phyloP scores from a whole-genome alignment of 2,888 invertebrate genomes.

The Calameuta filiformis region DNA sequence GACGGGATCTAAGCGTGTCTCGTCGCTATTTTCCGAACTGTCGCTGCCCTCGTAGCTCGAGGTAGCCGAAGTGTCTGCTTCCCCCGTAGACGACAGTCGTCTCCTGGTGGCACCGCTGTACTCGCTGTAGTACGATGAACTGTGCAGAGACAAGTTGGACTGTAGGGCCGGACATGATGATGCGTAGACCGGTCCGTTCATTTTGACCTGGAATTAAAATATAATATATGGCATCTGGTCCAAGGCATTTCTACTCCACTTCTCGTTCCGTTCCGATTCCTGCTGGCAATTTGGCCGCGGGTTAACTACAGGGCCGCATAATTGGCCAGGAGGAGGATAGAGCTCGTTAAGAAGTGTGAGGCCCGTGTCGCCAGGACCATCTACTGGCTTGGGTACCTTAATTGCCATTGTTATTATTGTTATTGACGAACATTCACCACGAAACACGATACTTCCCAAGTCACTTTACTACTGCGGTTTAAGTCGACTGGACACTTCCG shows the following conservation, averaged over 20 bases:
- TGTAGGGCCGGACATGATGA: conserved; percentile 54
- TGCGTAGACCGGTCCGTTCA: conserved; percentile 56
- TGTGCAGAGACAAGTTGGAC: conserved; percentile 55
- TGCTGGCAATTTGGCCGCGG: background rate
- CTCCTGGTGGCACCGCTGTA: conserved; percentile 62
- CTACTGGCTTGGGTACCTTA: background rate
- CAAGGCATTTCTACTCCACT: background rate
- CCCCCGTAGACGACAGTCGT: conserved; percentile 73
- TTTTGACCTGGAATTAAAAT: conserved; percentile 18
- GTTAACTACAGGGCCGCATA: background rate
- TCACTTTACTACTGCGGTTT: background rate
- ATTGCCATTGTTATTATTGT: background rate
- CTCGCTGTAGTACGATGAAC: conserved; percentile 57
- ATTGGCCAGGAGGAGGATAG: background rate
- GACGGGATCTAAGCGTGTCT: conserved; percentile 68
- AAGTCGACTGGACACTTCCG: background rate
- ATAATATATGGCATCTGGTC: background rate
- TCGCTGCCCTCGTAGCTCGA: conserved; percentile 72
- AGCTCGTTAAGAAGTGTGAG: background rate
- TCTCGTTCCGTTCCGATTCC: background rate
- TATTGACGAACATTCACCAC: background rate
- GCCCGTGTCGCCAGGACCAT: background rate
- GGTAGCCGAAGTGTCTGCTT: conserved; percentile 67
- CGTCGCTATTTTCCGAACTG: conserved; percentile 68
- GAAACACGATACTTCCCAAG: background rate